Base-by-base conservation (phyloP, 2,113 vertebrate genomes). In the Gallinago paraguaiae region DNA sequence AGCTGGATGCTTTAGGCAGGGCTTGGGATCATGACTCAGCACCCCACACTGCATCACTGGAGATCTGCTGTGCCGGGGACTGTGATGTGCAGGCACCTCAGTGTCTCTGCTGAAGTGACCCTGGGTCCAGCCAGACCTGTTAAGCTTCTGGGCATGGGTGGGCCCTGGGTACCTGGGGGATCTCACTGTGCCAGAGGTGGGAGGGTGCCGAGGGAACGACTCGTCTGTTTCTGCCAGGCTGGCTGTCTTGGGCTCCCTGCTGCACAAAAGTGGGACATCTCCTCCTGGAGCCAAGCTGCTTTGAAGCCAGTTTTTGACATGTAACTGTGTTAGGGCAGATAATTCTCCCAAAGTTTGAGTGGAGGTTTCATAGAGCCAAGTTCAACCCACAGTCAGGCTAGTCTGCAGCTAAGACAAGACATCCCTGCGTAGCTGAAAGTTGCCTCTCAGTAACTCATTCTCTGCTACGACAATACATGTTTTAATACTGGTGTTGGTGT, bases 171-270 rank as follows among this genome's bases (percentile, higher is more conserved):
- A 20, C 0, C 15, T 0, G 20, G 20, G 31, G 8, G 7, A 64
- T 45, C 67, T 75, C 0, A 0, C 24, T 27, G 7, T 25, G 41
- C 43, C 0, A 0, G 24, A 9, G 2, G 25, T 23, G 22, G 23
- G 41, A 63, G 8, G 7, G 12, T 46, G 68, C 41, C 0, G 5
- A 76, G 68, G 33, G 51, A 63, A 68, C 17, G 51, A 31, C 18
- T 31, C 23, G 1, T 5, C 31, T 22, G 16, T 19, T 23, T 43
- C 33, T 68, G 60, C n/a, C 28, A 24, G 23, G 9, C 4, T 63
- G 50, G 9, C 5, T 61, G 54, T 35, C 23, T 57, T 6, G 5
- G 50, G 19, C 61, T 92, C 12, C 46, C 39, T 37, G 25, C 39
- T 30, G 4, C 18, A 24, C 24, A 27, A 6, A 79, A 82, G 6